A percentile compares a stretch with the other conserved stretches of the same genome.
Evolutionary conservation across 2,888 invertebrate genomes (phyloP).

Genomic region (Apamea epomidion): DNA sequence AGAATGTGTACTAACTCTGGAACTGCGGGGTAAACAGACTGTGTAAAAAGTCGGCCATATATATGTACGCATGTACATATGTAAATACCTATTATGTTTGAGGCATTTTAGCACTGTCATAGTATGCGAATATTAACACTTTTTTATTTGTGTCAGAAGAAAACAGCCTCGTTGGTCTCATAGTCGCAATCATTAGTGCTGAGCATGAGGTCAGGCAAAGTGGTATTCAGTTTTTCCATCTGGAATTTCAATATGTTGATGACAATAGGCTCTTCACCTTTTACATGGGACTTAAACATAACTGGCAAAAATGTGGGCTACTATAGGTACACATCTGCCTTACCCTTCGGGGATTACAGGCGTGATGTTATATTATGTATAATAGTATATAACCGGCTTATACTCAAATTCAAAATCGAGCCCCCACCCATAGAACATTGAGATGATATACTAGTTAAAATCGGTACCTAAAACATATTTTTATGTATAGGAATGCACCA

Average conservation of each 20-base stretch:
- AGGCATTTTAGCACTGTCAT: neutral
- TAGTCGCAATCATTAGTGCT: neutral
- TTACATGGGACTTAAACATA: neutral
- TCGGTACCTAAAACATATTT: neutral
- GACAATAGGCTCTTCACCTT: too few relatives aligned
- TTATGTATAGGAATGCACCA: neutral
- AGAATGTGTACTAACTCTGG: constrained; percentile 26
- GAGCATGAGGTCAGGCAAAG: too few relatives aligned
- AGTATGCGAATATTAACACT: neutral
- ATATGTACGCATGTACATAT: neutral
- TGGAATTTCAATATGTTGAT: neutral
- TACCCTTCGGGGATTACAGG: neutral
- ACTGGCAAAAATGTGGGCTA: neutral
- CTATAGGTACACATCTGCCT: too few relatives aligned
- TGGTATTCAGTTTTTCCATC: neutral
- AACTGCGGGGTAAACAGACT: constrained; percentile 17
- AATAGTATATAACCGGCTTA: neutral
- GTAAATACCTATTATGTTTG: neutral
- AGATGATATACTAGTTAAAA: neutral
- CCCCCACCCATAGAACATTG: neutral
- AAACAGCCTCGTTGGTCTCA: neutral
- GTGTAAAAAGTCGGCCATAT: neutral
- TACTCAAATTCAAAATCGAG: neutral
- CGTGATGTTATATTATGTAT: neutral
- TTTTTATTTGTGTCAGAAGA: neutral